Conservation (phyloP, 64 coral and sea anemone species). For the Astreopora myriophthalma region DNA sequence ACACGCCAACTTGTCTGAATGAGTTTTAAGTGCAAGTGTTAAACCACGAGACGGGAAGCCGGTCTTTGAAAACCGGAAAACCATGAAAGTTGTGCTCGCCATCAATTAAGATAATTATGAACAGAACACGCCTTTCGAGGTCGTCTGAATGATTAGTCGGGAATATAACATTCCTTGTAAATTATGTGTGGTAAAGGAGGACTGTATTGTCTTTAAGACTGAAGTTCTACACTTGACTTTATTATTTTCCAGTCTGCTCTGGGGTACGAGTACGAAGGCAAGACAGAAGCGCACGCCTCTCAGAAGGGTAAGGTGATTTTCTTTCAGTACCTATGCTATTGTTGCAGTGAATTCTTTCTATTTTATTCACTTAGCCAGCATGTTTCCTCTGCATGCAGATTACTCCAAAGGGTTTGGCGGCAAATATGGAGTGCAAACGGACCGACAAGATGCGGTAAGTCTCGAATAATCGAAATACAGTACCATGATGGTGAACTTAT, state of each 20-base stretch:
- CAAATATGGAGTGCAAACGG: constrained; percentile 78
- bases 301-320: constrained; percentile 62
- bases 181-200: too few relatives aligned
- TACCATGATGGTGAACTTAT: too few relatives aligned
- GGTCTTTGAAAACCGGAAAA: too few relatives aligned
- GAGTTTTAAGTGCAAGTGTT: too few relatives aligned
- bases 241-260: constrained; percentile 55
- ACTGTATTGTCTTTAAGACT: too few relatives aligned
- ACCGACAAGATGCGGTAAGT: constrained; percentile 63
- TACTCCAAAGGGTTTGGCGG: constrained; percentile 86
- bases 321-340: background rate
- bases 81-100: too few relatives aligned
- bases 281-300: constrained; percentile 74
- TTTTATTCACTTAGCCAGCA: background rate
- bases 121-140: background rate
- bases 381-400: constrained; percentile 35
- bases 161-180: too few relatives aligned
- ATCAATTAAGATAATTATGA: too few relatives aligned
- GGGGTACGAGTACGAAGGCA: constrained; percentile 69
- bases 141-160: background rate
- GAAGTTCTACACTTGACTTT: too few relatives aligned
- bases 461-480: too few relatives aligned
- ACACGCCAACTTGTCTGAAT: too few relatives aligned
- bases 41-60: too few relatives aligned
- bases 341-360: background rate